Evolutionary conservation across 1,140 invertebrate genomes (phyloP).

Genomic region (Melanaphis sacchari): DNA sequence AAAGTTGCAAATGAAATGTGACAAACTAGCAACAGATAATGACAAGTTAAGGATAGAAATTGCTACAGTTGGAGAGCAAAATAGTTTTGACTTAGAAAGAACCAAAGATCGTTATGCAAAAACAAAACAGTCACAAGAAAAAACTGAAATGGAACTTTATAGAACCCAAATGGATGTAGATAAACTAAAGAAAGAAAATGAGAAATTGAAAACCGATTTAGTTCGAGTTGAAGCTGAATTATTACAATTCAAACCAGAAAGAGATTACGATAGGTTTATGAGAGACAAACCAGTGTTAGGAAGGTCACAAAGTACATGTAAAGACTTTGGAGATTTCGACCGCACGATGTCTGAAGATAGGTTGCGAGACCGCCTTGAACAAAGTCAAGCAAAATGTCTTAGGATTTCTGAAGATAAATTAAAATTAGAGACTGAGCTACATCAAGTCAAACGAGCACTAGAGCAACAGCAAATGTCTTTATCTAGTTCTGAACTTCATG

Average conservation of each 20-base stretch:
- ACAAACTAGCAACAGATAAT: constrained; percentile 80
- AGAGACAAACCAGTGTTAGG: constrained; percentile 46
- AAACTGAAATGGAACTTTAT: constrained; percentile 84
- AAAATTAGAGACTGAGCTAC: constrained; percentile 77
- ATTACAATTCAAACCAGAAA: constrained; percentile 82
- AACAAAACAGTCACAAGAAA: constrained; percentile 77
- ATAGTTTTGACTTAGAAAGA: constrained; percentile 79
- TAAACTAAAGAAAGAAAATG: constrained; percentile 66
- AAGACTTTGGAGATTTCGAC: constrained; percentile 47
- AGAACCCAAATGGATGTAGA: constrained; percentile 81
- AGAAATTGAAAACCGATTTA: constrained; percentile 63
- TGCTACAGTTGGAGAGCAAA: constrained; percentile 42
- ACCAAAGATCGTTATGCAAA: constrained; percentile 87
- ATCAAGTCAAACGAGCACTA: constrained; percentile 71
- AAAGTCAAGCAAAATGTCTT: constrained; percentile 51
- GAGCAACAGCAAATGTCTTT: constrained; percentile 72
- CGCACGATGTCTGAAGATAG: constrained; percentile 26
- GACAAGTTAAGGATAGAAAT: constrained; percentile 76
- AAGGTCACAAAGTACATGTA: constrained; percentile 40
- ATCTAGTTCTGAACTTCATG: constrained; percentile 64
- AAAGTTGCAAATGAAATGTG: constrained; percentile 82
- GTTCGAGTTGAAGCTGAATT: constrained; percentile 70
- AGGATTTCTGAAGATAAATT: constrained; percentile 63
- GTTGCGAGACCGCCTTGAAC: constrained; percentile 32
- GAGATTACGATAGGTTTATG: constrained; percentile 62